Evolutionary conservation across 1,140 invertebrate genomes (phyloP), one percentile per base, ranked within the genome.

Genomic region (Venturia canescens): DNA sequence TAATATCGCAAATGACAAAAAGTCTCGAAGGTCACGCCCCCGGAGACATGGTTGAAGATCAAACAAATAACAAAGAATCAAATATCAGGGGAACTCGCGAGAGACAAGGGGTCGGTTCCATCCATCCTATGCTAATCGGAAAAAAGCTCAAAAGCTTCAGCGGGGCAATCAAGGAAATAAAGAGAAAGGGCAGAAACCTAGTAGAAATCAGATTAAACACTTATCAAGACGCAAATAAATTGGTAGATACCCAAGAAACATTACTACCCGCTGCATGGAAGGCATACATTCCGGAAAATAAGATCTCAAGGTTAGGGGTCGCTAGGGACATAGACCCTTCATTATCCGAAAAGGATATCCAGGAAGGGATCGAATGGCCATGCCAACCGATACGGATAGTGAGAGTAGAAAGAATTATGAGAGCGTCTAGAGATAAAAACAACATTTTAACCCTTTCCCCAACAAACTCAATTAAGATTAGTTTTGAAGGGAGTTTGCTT

Each of bases 71-170:
- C n/a, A n/a, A n/a, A n/a, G n/a, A n/a, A n/a, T n/a, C n/a, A n/a
- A n/a, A n/a, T n/a, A n/a, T n/a, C n/a, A n/a, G n/a, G n/a, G n/a
- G n/a, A n/a, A n/a, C n/a, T n/a, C 9, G 18, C 11, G 53, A 18
- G 3, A 6, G 18, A 18, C 53, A 11, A 57, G 38, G 38, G 38
- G 34, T 77, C 18, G 74, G 74, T 4, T 29, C 27, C 9, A 7
- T 77, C 4, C 74, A 77, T 29, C 74, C 74, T 6, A 77, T 77
- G 74, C 9, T 16, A 60, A 77, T 77, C 18, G 53, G 50, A n/a
- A n/a, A n/a, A n/a, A n/a, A n/a, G n/a, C n/a, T n/a, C n/a, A n/a
- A n/a, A n/a, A n/a, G n/a, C n/a, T 16, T n/a, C 9, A 57, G n/a
- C n/a, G 11, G 11, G n/a, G 3, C 4, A 4, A 4, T 57, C 11